phyloP scores from a whole-genome alignment of 1,140 invertebrate species.

The Ostrea edulis region DNA sequence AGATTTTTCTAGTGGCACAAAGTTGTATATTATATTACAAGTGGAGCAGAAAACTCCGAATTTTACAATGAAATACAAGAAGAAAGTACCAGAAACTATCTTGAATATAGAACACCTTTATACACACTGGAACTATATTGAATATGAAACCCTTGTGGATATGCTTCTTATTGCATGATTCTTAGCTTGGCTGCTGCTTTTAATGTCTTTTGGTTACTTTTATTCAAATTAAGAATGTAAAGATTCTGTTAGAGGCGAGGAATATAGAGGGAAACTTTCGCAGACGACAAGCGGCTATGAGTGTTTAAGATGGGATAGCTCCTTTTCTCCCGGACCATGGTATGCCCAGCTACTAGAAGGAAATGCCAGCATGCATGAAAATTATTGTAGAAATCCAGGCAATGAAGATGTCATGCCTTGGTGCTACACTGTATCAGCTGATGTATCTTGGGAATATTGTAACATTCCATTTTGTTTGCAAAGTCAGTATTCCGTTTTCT shows the following conservation, averaged over 20 bases:
- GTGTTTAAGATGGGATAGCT: conserved; percentile 15
- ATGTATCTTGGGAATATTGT: background rate
- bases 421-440: background rate
- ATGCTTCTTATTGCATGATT: too few species aligned
- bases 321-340: background rate
- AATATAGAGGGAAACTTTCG: background rate
- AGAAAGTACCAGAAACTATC: too few species aligned
- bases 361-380: background rate
- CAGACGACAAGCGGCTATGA: background rate
- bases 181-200: background rate
- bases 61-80: too few species aligned
- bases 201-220: background rate
- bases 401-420: background rate
- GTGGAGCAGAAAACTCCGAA: too few species aligned
- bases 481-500: background rate
- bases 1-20: too few species aligned
- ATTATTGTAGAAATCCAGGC: background rate
- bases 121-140: too few species aligned
- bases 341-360: background rate
- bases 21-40: too few species aligned
- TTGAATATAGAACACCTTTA: too few species aligned
- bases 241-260: background rate
- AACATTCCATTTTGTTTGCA: background rate
- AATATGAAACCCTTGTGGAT: too few species aligned
- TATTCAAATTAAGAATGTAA: background rate